phyloP scores from a whole-genome alignment of 2,888 invertebrate species.

The Coelopa pilipes region DNA sequence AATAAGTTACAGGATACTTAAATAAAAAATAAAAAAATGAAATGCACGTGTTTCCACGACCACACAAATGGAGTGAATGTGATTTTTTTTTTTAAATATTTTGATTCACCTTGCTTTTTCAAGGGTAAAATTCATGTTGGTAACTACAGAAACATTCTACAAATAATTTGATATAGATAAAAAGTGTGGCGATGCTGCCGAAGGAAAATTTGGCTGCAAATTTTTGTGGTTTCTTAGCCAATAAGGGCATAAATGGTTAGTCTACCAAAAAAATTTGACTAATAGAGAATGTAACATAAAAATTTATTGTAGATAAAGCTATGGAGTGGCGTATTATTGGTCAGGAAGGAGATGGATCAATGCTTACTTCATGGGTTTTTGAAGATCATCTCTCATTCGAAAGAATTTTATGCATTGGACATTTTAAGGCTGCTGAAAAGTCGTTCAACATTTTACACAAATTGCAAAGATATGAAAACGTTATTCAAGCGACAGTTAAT shows the following conservation, averaged over 20 bases:
- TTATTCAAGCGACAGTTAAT: conserved; percentile 84
- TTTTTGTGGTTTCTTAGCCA: conserved; percentile 64
- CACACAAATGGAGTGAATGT: too few species aligned
- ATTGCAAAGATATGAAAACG: conserved; percentile 73
- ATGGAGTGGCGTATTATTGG: conserved; percentile 84
- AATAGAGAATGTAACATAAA: not conserved
- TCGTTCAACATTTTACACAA: conserved; percentile 72
- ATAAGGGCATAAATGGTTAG: conserved; percentile 61
- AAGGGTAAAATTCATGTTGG: too few species aligned
- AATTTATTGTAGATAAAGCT: conserved; percentile 70
- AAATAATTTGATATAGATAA: too few species aligned
- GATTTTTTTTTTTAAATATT: too few species aligned
- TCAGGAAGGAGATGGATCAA: conserved; percentile 81
- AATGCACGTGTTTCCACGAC: too few species aligned
- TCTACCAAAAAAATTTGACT: not conserved
- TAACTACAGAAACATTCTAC: too few species aligned
- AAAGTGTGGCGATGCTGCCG: too few species aligned
- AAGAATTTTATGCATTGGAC: conserved; percentile 69
- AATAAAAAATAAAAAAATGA: too few species aligned
- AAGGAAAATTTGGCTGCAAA: conserved; percentile 67
- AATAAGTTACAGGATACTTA: too few species aligned
- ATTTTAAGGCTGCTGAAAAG: conserved; percentile 73
- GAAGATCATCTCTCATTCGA: conserved; percentile 63
- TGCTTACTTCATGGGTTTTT: conserved; percentile 77
- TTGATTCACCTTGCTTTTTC: too few species aligned